Percentiles rank a stretch among this genome's conserved stretches.
Evolutionary conservation across 2,888 invertebrate species (phyloP).

Genomic region (Acanthopleura granulata): DNA sequence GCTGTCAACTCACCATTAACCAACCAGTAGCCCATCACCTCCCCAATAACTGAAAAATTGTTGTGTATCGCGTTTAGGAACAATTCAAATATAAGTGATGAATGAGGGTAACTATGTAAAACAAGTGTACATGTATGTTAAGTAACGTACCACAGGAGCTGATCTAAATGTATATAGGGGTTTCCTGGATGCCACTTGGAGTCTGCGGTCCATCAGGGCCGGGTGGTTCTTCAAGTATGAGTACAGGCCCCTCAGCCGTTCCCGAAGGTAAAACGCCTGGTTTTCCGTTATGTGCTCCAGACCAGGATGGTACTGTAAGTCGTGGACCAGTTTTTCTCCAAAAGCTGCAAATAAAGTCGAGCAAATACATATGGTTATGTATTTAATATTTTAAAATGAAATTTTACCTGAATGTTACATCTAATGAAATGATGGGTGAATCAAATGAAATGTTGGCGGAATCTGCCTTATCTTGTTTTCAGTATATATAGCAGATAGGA

Average conservation of each 20-base stretch:
- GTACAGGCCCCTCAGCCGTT: slow-evolving; percentile 42
- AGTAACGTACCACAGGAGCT: background rate
- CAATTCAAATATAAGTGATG: too few species aligned
- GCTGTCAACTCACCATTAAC: too few species aligned
- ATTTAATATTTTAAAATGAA: background rate
- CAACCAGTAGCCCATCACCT: too few species aligned
- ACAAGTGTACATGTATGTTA: background rate
- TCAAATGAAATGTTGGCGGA: too few species aligned
- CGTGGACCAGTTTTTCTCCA: slow-evolving; percentile 10
- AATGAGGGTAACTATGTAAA: too few species aligned
- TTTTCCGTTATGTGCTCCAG: slow-evolving; percentile 27
- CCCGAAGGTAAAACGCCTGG: slow-evolving; percentile 28
- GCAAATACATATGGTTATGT: background rate
- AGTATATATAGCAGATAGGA: too few species aligned
- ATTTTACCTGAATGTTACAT: too few species aligned
- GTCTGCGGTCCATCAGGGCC: slow-evolving; percentile 44
- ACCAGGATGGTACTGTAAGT: slow-evolving; percentile 1
- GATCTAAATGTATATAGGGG: slow-evolving; percentile 27
- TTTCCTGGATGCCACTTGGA: slow-evolving; percentile 41
- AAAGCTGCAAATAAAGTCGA: slow-evolving; percentile 3
- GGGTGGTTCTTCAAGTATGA: slow-evolving; percentile 41
- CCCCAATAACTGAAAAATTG: too few species aligned
- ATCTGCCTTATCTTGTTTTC: too few species aligned
- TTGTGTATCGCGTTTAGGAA: too few species aligned
- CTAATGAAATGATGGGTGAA: too few species aligned